Evolutionary conservation across 2,113 vertebrate species (phyloP).

Genomic region (Chaetodon auriga): DNA sequence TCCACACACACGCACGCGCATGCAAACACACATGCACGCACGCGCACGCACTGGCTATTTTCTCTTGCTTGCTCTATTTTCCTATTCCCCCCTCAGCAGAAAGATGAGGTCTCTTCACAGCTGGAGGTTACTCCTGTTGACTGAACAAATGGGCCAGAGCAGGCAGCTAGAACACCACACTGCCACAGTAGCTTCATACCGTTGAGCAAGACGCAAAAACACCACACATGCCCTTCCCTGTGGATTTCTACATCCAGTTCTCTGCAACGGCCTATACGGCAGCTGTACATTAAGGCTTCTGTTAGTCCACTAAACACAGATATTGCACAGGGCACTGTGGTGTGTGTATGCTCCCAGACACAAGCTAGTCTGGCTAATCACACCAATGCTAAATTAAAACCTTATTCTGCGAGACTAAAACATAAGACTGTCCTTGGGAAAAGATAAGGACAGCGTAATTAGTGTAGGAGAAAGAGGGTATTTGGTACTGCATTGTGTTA

Average conservation of each 20-base stretch:
- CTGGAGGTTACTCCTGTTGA: conserved; percentile 73
- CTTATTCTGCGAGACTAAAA: not conserved
- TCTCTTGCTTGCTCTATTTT: conserved; percentile 30
- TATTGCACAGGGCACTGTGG: not conserved
- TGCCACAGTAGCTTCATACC: conserved; percentile 42
- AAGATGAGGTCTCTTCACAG: conserved; percentile 67
- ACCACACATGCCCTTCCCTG: not conserved
- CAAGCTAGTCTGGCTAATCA: not conserved
- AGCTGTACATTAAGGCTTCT: not conserved
- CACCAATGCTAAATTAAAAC: conserved; percentile 9
- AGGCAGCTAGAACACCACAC: conserved; percentile 24
- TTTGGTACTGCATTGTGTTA: not conserved
- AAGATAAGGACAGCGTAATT: not conserved
- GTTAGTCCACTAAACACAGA: not conserved
- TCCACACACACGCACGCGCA: conserved; percentile 1
- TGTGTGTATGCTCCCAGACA: not conserved
- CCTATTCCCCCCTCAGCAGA: conserved; percentile 21
- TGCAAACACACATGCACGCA: conserved; percentile 8
- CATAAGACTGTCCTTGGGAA: not conserved
- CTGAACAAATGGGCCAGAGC: conserved; percentile 67
- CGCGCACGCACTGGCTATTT: conserved; percentile 33
- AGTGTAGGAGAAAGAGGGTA: not conserved
- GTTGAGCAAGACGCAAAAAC: conserved; percentile 26
- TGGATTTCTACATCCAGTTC: conserved; percentile 28
- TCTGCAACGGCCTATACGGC: not conserved